Evolutionary conservation across 1,140 invertebrate genomes (phyloP), one percentile per base, ranked within the genome.

Genomic region (Zaprionus vittiger): DNA sequence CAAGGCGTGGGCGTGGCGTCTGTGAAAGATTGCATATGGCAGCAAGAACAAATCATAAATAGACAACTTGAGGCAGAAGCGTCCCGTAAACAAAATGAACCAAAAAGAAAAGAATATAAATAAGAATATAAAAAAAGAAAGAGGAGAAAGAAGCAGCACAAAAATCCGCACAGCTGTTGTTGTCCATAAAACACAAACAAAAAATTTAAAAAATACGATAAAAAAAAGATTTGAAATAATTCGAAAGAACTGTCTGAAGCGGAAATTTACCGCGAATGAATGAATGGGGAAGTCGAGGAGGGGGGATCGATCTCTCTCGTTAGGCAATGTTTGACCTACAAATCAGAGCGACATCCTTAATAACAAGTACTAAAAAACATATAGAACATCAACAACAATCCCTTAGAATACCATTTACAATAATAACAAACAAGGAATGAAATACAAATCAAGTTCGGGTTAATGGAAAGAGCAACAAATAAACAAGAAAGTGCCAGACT

Each of bases 1-100:
- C 20, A 37, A 54, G 15, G 41, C 7, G 12, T 17, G 44, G 20
- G 26, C 14, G 17, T 44, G 38, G 26, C 20, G 38, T 52, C 64
- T 73, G 77, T 89, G 81, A 87, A 73, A 75, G 61, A 73, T 79
- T 79, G 57, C 83, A 83, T 83, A 87, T 89, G 83, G 71, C 84
- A 66, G 31, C 52, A 56, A 44, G 63, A 62, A 69, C 74, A 73
- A 77, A 79, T 73, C 57, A 73, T 73, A 79, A 79, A 73, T 57
- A 80, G 63, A 80, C 69, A 80, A 82, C 63, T 87, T 65, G 72
- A 83, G 20, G 71, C 66, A 75, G 68, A 66, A 75, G 54, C 59
- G 67, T 55, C 2, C 31, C 68, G 59, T 68, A 77, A 77, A 70
- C 77, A 82, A 83, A 63, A 37, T 47, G n/a, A 47, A 26, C 4